phyloP scores from a whole-genome alignment of 1,140 invertebrate species.

The Pseudomyrmex pallidus region DNA sequence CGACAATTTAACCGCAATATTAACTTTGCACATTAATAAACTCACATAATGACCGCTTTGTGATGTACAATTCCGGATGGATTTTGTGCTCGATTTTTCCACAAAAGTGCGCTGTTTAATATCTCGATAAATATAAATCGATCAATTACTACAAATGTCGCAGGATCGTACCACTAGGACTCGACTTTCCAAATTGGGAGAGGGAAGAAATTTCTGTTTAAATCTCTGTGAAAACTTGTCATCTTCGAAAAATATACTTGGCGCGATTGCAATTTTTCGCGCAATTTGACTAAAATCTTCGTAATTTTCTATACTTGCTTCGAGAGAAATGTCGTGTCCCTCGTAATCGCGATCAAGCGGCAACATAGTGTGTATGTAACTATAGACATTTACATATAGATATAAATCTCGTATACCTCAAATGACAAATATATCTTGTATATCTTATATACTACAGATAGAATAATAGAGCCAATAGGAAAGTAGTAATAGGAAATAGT shows the following conservation, averaged over 20 bases:
- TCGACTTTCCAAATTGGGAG: conserved; percentile 40
- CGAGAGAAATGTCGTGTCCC: conserved; percentile 55
- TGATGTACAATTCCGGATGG: not conserved
- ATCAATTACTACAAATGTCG: conserved; percentile 40
- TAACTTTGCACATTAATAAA: not conserved
- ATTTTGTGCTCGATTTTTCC: not conserved
- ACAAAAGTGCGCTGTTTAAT: conserved; percentile 36
- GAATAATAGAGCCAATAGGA: not conserved
- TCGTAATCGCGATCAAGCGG: conserved; percentile 57
- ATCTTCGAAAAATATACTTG: conserved; percentile 58
- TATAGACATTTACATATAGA: conserved; percentile 45
- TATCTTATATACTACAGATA: conserved; percentile 6
- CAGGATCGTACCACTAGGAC: conserved; percentile 60
- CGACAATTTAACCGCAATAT: not conserved
- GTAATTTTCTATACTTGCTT: conserved; percentile 37
- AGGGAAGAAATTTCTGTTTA: conserved; percentile 44
- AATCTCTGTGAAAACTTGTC: conserved; percentile 54
- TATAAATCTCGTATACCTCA: conserved; percentile 19
- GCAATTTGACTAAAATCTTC: conserved; percentile 41
- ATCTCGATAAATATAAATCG: conserved; percentile 15
- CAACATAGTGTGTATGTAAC: not conserved
- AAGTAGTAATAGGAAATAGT: not conserved
- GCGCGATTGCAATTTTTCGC: conserved; percentile 41
- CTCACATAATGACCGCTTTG: not conserved
- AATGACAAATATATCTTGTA: conserved; percentile 4